A percentile compares a stretch with the other conserved stretches of the same genome.
phyloP scores from a whole-genome alignment of 1,140 invertebrate genomes.

The Brachionus rotundiformis region DNA sequence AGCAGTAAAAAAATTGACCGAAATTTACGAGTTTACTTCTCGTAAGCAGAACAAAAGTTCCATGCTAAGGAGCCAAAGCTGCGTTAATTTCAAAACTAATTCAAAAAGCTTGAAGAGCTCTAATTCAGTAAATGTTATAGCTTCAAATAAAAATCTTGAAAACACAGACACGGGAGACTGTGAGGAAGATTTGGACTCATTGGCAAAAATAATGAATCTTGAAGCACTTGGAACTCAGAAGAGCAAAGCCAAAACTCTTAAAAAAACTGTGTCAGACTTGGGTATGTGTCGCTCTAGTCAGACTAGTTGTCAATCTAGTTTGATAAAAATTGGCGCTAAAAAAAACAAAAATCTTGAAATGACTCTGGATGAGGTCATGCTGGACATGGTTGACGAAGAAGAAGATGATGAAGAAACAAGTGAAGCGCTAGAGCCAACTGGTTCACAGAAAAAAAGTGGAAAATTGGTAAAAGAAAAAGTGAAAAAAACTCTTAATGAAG shows the following conservation, averaged over 20 bases:
- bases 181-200: not conserved
- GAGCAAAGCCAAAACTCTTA: not conserved
- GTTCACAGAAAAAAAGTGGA: not conserved
- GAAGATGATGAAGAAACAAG: not conserved
- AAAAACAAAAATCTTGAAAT: constrained; percentile 22
- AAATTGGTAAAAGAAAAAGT: constrained; percentile 28
- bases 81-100: constrained; percentile 38
- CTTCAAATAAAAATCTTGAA: not conserved
- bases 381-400: constrained; percentile 6
- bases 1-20: constrained; percentile 54
- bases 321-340: constrained; percentile 3
- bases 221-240: not conserved
- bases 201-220: constrained; percentile 43
- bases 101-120: constrained; percentile 16
- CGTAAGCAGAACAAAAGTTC: constrained; percentile 48
- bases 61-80: constrained; percentile 34
- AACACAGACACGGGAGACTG: not conserved
- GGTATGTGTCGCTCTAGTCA: not conserved
- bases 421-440: not conserved
- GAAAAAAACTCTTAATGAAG: constrained; percentile 11
- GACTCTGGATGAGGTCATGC: constrained; percentile 20
- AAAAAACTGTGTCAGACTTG: constrained; percentile 30
- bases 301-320: not conserved
- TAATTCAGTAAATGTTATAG: not conserved
- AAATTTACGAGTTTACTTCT: constrained; percentile 56